Evolutionary conservation across 2,797 vertebrate species (phyloP), one percentile per base, ranked within the genome.

Genomic region (Pangasius djambal): DNA sequence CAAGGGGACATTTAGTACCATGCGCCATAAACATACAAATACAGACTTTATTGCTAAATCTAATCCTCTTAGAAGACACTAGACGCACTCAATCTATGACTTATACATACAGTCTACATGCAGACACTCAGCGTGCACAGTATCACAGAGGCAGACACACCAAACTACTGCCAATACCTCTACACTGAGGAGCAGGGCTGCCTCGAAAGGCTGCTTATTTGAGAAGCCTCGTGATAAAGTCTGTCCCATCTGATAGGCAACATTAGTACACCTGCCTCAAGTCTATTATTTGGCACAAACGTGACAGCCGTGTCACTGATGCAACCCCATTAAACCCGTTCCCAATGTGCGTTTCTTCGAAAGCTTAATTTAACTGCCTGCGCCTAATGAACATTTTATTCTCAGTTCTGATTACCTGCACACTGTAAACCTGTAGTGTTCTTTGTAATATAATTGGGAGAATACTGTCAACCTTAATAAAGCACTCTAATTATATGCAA

Each of bases 401-500:
- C 44, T 57, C 67, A 9, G 13, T 28, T 57, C 67, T 74, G 84
- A 86, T 86, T 86, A 86, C 34, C n/a, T 22, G 28, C 84, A 20
- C 50, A 37, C 20, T 18, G 69, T 72, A 86, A 86, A 86, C 50
- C 84, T 28, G 69, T 74, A 86, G 69, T 75, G 55, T 86, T 75
- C 12, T 6, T 1, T 57, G 15, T 86, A 59, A 86, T 74, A 74
- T 37, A 57, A 86, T 86, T 86, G 52, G 25, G 37, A 86, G 44
- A 74, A 86, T 44, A 86, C 8, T 86, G 85, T 59, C 85, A 75
- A 74, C 34, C 34, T 61, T 75, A 86, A 75, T 75, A 74, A 75
- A 86, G 85, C 69, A 75, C 85, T 75, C 70, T 75, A 44, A 86
- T 86, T 86, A 86, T 75, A 86, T 86, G 85, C 69, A 74, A 86